Evolutionary conservation across 2,797 vertebrate genomes (phyloP).

Genomic region (Heteromormyrus szaboi): DNA sequence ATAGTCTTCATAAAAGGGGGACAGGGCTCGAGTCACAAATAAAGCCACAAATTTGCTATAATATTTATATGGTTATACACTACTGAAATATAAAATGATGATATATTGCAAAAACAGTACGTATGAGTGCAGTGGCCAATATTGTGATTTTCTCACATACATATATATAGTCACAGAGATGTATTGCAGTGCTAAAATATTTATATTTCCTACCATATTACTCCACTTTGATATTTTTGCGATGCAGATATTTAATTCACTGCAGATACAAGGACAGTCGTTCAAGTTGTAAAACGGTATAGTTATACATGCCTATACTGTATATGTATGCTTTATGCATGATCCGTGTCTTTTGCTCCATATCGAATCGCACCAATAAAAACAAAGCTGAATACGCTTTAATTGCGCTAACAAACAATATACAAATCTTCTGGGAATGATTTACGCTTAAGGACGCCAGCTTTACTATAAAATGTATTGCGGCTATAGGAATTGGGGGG

Average conservation of each 20-base stretch:
- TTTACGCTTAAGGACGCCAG: neutral
- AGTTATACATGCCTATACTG: neutral
- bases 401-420: neutral
- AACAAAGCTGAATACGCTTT: neutral
- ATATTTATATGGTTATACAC: neutral
- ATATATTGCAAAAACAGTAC: neutral
- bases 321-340: neutral
- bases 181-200: neutral
- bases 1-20: neutral
- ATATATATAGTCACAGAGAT: neutral
- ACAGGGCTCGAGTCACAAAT: neutral
- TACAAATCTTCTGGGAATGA: neutral
- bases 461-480: neutral
- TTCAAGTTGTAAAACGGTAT: neutral
- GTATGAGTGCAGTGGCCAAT: neutral
- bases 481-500: neutral
- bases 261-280: neutral
- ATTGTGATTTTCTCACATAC: neutral
- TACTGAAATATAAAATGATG: neutral
- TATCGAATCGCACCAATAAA: neutral
- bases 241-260: neutral
- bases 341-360: neutral
- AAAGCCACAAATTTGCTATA: neutral
- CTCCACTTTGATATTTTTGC: neutral
- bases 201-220: neutral